Base-by-base conservation (phyloP, 2,113 vertebrate genomes). In the Anarhynchus alexandrinus region DNA sequence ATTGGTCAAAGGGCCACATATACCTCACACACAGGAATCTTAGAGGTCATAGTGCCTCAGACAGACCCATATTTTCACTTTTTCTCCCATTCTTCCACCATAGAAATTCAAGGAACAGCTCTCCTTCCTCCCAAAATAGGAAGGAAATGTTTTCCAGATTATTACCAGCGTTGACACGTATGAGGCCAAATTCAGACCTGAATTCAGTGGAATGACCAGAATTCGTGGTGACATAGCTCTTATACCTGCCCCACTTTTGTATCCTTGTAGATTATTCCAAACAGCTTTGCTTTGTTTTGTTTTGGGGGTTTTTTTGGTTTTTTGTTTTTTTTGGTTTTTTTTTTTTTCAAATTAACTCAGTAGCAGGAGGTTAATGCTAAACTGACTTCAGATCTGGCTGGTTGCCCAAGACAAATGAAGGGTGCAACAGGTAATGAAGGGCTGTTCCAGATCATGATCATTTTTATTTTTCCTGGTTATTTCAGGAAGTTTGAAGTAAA, bases 1-100 rank as follows among this genome's bases (percentile, higher is more conserved):
- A 91, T 90, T 94, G 97, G 94, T 96, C 91, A 95, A 91, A 81
- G 0, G 5, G 58, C 65, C 84, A 70, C 34, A 91, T 88, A 94
- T 90, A 90, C 95, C 86, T 95, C 34, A 94, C 73, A 90, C 65
- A 93, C 29, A 88, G 71, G 90, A 96, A 97, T 94, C 72, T 64
- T 82, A 82, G 88, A 95, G 82, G 92, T 96, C 82, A 95, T 14
- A 96, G 64, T 92, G 77, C 71, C 85, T 97, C 77, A 85, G 84
- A 94, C 43, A 88, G 67, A 94, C 82, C 66, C n/a, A 78, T 95
- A 76, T 90, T 95, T 95, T 89, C 30, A 94, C 34, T 59, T 78
- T 88, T 90, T 82, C 52, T 71, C 71, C 90, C 61, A 65, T 70
- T 94, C 23, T 91, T 66, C 65, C 71, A 72, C 22, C 51, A 49